Evolutionary conservation across 1,140 invertebrate genomes (phyloP).

Genomic region (Octopus sinensis): DNA sequence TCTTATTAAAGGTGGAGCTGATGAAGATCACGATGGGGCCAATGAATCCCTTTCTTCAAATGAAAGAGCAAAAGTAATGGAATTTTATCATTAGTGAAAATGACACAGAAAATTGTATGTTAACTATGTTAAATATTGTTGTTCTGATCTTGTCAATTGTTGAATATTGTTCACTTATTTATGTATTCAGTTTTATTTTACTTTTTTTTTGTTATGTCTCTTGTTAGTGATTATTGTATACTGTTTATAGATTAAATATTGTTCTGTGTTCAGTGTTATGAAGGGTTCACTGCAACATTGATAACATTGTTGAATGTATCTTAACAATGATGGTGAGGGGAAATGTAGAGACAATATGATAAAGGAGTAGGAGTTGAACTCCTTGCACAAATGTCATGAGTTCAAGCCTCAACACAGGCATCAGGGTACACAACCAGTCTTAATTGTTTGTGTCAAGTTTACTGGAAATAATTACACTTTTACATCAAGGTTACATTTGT

Average conservation of each 20-base stretch:
- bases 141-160: neutral
- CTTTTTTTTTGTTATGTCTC: neutral
- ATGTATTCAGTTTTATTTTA: neutral
- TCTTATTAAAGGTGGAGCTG: neutral
- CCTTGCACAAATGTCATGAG: too few relatives aligned
- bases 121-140: neutral
- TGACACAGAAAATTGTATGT: neutral
- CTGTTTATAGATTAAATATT: neutral
- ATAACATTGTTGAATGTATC: too few relatives aligned
- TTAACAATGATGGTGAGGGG: too few relatives aligned
- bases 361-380: too few relatives aligned
- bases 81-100: neutral
- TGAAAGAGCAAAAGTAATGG: conserved; percentile 13
- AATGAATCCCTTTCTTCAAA: conserved; percentile 1
- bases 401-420: too few relatives aligned
- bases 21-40: conserved; percentile 4
- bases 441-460: too few relatives aligned
- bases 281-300: too few relatives aligned
- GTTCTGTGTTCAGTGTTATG: neutral
- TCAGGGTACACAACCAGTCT: too few relatives aligned
- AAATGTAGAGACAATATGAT: too few relatives aligned
- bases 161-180: neutral
- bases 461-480: too few relatives aligned
- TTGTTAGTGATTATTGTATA: neutral
- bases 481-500: too few relatives aligned